Base-by-base conservation (phyloP, 2,888 invertebrate species). In the Tromatobia lineatoria region DNA sequence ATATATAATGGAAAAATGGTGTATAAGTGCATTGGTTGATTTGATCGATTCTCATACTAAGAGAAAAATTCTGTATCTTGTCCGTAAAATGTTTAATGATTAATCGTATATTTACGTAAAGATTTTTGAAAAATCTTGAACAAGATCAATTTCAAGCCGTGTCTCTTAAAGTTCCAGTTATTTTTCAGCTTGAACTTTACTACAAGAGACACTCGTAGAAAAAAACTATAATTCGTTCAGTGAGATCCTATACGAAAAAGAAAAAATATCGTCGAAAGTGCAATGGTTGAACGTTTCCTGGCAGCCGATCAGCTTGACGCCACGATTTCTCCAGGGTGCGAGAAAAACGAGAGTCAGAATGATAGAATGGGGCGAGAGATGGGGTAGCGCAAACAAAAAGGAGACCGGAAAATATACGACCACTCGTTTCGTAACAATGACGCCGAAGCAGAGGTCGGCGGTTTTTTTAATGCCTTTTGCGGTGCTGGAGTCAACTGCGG, bases 371-470 rank as follows among this genome's bases (percentile, higher is more conserved):
- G 45, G 13, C 38, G 69, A 13, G 47, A 47, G 45, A 57, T 74
- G 74, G 29, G 10, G 57, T 18, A 57, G 52, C 1, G 29, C 45
- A 29, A 64, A 25, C n/a, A 66, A 71, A 45, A 80, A 76, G 66
- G 2, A 42, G 42, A 67, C 23, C 29, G 23, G 38, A 74, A 78
- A 80, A 61, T 34, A 34, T 73, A 83, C 50, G 71, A 76, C 67
- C 77, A 57, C 67, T 83, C 74, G 78, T 57, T 84, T 78, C 78
- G 67, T 54, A 74, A 81, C 74, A 74, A 69, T 75, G 81, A 81
- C 74, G 57, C 34, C 77, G 73, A 73, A 52, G 59, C 38, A 38
- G 15, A 29, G 34, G 15, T 34, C 8, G 15, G 6, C 34, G 52
- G 67, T 59, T 34, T 74, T 77, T 57, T 29, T 54, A 15, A 18